Evolutionary conservation across 92 coral and sea anemone genomes (phyloP).

Genomic region (Montipora capitata): DNA sequence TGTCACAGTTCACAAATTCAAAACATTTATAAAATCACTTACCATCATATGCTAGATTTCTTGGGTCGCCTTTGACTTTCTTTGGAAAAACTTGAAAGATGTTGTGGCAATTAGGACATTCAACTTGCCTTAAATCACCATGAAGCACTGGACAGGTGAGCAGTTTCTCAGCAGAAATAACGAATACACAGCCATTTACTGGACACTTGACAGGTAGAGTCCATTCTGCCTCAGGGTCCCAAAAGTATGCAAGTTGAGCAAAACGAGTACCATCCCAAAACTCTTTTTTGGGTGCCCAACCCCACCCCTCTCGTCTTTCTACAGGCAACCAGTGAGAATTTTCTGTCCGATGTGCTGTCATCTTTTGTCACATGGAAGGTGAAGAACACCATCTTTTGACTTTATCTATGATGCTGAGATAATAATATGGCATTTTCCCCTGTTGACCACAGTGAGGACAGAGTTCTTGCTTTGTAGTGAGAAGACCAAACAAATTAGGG

Average conservation of each 20-base stretch:
- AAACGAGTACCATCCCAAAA: conserved; percentile 80
- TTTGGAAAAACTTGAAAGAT: conserved; percentile 38
- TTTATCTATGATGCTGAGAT: conserved; percentile 66
- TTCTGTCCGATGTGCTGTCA: conserved; percentile 75
- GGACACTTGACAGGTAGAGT: conserved; percentile 68
- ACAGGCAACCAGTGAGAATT: conserved; percentile 67
- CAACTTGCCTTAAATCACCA: conserved; percentile 56
- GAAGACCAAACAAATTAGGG: conserved; percentile 51
- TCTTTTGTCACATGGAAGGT: conserved; percentile 68
- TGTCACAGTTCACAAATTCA: conserved; percentile 13
- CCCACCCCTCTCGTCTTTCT: conserved; percentile 61
- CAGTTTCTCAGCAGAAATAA: conserved; percentile 56
- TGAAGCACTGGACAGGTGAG: conserved; percentile 33
- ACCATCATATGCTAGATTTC: conserved; percentile 80
- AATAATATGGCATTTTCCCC: conserved; percentile 74
- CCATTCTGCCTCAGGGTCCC: conserved; percentile 77
- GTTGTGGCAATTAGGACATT: conserved; percentile 37
- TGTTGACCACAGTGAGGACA: conserved; percentile 58
- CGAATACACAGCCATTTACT: conserved; percentile 33
- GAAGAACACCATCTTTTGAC: conserved; percentile 75
- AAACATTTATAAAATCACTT: conserved; percentile 22
- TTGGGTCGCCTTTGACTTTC: conserved; percentile 70
- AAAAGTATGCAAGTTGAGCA: conserved; percentile 68
- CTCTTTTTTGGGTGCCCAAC: conserved; percentile 60
- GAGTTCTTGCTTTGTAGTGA: conserved; percentile 32